A percentile compares a stretch with the other conserved stretches of the same genome.
Evolutionary conservation across 2,113 vertebrate genomes (phyloP).

Genomic region (Zosterops lateralis): DNA sequence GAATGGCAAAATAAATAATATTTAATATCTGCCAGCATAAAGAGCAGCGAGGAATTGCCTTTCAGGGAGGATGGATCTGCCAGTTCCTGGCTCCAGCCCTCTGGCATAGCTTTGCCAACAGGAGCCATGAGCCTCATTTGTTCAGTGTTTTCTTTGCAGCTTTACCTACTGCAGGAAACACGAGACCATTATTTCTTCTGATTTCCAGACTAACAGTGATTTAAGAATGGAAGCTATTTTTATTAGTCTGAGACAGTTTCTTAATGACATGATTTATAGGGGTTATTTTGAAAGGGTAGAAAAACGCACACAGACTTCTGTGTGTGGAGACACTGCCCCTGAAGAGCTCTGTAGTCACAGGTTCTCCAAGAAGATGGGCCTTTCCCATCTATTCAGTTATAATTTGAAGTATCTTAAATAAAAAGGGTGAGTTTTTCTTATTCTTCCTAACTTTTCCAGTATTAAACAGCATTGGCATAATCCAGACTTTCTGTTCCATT

Average conservation of each 20-base stretch:
- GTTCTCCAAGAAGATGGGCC: neutral
- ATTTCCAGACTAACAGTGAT: neutral
- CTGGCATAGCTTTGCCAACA: accelerated
- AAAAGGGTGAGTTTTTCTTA: neutral
- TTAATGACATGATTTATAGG: neutral
- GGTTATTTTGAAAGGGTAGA: neutral
- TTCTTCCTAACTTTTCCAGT: neutral
- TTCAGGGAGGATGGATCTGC: neutral
- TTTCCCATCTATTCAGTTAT: neutral
- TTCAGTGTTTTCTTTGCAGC: neutral
- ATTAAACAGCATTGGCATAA: neutral
- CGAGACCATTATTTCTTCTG: neutral
- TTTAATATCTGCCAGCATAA: neutral
- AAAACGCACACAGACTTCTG: neutral
- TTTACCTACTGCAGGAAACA: neutral
- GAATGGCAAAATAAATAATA: neutral
- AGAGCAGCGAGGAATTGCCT: neutral
- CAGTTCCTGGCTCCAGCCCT: neutral
- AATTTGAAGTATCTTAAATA: neutral
- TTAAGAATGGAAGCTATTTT: neutral
- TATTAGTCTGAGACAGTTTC: neutral
- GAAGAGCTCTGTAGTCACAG: neutral
- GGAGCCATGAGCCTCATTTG: neutral
- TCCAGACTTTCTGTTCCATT: neutral
- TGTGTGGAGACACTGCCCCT: neutral